Base-by-base conservation (phyloP, 2,113 vertebrate genomes). In the Neogale vison region DNA sequence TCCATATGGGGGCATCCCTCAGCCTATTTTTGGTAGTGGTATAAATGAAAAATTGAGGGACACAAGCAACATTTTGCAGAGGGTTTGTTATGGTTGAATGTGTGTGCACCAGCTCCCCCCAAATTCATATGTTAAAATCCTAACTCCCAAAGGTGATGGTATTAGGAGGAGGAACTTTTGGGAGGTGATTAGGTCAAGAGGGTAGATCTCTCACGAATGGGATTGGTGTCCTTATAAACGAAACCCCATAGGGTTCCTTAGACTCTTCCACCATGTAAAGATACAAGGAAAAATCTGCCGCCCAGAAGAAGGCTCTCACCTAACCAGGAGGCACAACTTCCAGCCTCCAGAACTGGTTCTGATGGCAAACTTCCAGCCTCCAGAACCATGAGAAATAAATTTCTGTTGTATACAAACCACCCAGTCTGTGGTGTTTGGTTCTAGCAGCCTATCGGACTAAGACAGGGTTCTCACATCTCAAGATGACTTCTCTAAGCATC, bases 31-130 rank as follows among this genome's bases (percentile, higher is more conserved):
- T 39, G 36, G 50, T 39, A 55, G 4, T 82, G 17, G 11, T 57
- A 76, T 45, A 94, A 34, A 89, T 63, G 92, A 96, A 97, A 95
- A 93, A 93, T 42, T 29, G 11, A 12, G 74, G 57, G 26, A 85
- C 34, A 42, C 34, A 77, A 90, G 86, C 39, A 77, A 59, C 21
- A 21, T 71, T 89, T 96, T 88, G 9, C 39, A 93, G 57, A 80
- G 11, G 6, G 36, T 57, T 83, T 81, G 18, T 20, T 84, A 84
- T 59, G 26, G 50, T 85, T 79, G 61, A 61, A 90, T 36, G 26
- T 63, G 42, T 89, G 24, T n/a, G 50, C 34, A 77, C 15, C 14
- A 45, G 20, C 6, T 50, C 29, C 18, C 34, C 24, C 26, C 21
- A 45, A 6, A 83, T 77, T 69, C 36, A 67, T 57, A 57, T 47